phyloP scores from a whole-genome alignment of 2,888 invertebrate species.

The Salticus scenicus region DNA sequence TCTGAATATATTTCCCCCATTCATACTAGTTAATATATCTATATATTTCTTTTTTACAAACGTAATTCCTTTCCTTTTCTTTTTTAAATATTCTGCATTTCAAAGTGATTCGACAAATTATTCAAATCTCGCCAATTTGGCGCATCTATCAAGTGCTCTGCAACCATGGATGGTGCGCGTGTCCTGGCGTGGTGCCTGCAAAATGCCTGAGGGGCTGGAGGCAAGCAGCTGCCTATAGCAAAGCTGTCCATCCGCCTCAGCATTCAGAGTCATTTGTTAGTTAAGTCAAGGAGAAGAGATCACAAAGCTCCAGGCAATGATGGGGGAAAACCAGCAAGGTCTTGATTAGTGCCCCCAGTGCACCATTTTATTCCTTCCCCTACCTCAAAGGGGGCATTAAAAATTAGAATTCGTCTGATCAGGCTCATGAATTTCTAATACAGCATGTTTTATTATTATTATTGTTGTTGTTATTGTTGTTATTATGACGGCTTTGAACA shows the following conservation, averaged over 20 bases:
- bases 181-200: slow-evolving; percentile 53
- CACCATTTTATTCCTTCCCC: slow-evolving; percentile 19
- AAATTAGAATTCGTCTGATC: background rate
- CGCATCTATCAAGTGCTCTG: slow-evolving; percentile 5
- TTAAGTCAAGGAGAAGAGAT: slow-evolving; percentile 58
- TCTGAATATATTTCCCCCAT: no score
- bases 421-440: background rate
- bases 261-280: slow-evolving; percentile 61
- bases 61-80: no score
- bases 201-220: background rate
- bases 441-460: no score
- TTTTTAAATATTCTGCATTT: background rate
- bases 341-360: slow-evolving; percentile 60
- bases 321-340: slow-evolving; percentile 52
- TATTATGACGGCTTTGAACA: no score
- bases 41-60: no score
- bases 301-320: slow-evolving; percentile 28
- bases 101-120: background rate
- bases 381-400: background rate
- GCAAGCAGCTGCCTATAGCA: slow-evolving; percentile 65
- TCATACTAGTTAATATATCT: no score
- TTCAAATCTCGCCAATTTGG: slow-evolving; percentile 35
- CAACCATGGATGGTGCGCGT: slow-evolving; percentile 48
- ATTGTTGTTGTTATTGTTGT: no score
- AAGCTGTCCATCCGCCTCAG: slow-evolving; percentile 41